phyloP scores from a whole-genome alignment of 1,140 invertebrate species.

The Spodoptera litura region DNA sequence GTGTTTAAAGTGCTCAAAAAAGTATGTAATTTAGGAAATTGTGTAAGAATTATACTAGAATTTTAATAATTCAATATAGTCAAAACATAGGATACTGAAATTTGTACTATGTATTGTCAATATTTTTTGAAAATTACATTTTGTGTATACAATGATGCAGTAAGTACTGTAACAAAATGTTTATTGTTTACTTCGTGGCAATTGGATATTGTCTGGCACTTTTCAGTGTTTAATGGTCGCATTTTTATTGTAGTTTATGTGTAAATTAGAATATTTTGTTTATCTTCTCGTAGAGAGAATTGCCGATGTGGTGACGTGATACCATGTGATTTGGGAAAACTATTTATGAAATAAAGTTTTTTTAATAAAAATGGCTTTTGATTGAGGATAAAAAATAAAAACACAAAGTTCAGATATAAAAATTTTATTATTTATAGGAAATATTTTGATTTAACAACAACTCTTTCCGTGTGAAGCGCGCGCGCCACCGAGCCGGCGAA shows the following conservation, averaged over 20 bases:
- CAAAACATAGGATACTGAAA: neutral
- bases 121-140: no score
- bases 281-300: conserved; percentile 13
- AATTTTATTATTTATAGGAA: conserved; percentile 84
- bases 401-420: conserved; percentile 81
- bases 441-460: conserved; percentile 85
- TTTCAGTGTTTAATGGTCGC: conserved; percentile 12
- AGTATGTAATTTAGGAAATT: neutral
- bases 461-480: conserved; percentile 59
- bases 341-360: conserved; percentile 46
- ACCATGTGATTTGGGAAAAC: conserved; percentile 45
- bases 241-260: conserved; percentile 8
- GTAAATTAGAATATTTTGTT: conserved; percentile 2
- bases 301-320: conserved; percentile 41
- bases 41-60: neutral
- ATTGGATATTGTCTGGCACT: neutral
- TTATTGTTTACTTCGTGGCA: no score
- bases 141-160: neutral
- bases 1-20: neutral
- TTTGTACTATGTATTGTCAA: neutral
- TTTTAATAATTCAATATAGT: neutral
- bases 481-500: conserved; percentile 59
- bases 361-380: conserved; percentile 5
- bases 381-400: conserved; percentile 64
- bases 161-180: neutral